phyloP scores from a whole-genome alignment of 1,140 invertebrate species.

The Cyrtorhinus lividipennis region DNA sequence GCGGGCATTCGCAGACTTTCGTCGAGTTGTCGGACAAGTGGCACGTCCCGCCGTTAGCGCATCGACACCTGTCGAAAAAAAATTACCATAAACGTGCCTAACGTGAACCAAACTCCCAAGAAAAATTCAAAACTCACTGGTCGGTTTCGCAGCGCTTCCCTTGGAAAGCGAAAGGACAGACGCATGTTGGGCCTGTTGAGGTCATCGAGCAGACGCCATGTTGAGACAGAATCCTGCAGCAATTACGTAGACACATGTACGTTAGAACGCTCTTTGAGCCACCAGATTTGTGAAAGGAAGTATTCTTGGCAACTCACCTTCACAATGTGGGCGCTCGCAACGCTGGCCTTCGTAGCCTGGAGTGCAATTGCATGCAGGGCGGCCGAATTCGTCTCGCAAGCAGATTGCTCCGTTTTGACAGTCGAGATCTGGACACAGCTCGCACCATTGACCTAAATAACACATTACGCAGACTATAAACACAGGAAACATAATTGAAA shows the following conservation, averaged over 20 bases:
- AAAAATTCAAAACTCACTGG: not conserved
- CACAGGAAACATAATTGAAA: too few species aligned
- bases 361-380: conserved; percentile 30
- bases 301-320: too few species aligned
- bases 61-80: conserved; percentile 6
- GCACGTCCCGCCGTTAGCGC: not conserved
- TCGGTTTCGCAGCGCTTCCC: conserved; percentile 42
- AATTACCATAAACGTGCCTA: too few species aligned
- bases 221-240: conserved; percentile 29
- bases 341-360: conserved; percentile 29
- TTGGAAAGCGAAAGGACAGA: conserved; percentile 32
- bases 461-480: too few species aligned
- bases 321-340: conserved; percentile 32
- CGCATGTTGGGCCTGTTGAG: conserved; percentile 31
- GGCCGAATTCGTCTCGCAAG: conserved; percentile 22
- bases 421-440: conserved; percentile 28
- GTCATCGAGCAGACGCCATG: conserved; percentile 26
- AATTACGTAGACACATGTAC: too few species aligned
- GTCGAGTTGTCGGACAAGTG: not conserved
- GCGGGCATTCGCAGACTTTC: conserved; percentile 32
- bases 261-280: too few species aligned
- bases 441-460: conserved; percentile 27
- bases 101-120: not conserved
- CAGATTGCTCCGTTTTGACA: conserved; percentile 34
- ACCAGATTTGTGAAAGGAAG: too few species aligned